These are phyloP conservation scores for Taphrorychus bicolor DNA, from an alignment of 2,888 invertebrate species.

Conservation along the genomic window DNA sequence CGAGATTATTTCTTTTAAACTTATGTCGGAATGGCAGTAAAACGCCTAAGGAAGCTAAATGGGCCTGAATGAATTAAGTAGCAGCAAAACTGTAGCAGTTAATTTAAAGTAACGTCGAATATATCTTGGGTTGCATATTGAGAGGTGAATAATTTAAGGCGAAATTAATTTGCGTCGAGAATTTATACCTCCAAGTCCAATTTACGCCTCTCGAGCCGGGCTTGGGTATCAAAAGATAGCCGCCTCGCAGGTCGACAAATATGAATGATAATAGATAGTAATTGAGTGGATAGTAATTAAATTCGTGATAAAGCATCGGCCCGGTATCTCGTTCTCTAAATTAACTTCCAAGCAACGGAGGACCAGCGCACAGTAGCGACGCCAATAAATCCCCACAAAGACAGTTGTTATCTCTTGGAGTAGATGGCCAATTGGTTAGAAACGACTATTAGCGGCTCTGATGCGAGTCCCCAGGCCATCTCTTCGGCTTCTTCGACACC, in stretches of 20 bases:
- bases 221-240: slow-evolving; percentile 33
- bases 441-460: slow-evolving; percentile 51
- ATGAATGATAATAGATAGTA: slow-evolving; percentile 43
- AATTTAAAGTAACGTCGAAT: slow-evolving; percentile 20
- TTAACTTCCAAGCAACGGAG: slow-evolving; percentile 28
- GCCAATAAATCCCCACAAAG: slow-evolving; percentile 47
- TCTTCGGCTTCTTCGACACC: slow-evolving; percentile 35
- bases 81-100: slow-evolving; percentile 11
- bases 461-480: slow-evolving; percentile 41
- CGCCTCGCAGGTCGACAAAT: slow-evolving; percentile 40
- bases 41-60: not conserved
- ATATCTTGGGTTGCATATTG: slow-evolving; percentile 32
- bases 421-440: slow-evolving; percentile 51
- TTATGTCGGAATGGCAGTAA: too few relatives aligned
- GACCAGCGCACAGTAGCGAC: slow-evolving; percentile 46
- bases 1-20: too few relatives aligned
- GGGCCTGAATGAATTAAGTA: not conserved
- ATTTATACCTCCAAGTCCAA: slow-evolving; percentile 36
- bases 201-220: slow-evolving; percentile 28
- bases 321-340: slow-evolving; percentile 34
- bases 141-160: slow-evolving; percentile 32
- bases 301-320: slow-evolving; percentile 40
- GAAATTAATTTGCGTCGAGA: slow-evolving; percentile 37
- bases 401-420: slow-evolving; percentile 37
- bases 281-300: slow-evolving; percentile 43